These are phyloP conservation scores for Alaudala cheleensis DNA, from an alignment of 2,113 vertebrate species.

Conservation along the genomic window DNA sequence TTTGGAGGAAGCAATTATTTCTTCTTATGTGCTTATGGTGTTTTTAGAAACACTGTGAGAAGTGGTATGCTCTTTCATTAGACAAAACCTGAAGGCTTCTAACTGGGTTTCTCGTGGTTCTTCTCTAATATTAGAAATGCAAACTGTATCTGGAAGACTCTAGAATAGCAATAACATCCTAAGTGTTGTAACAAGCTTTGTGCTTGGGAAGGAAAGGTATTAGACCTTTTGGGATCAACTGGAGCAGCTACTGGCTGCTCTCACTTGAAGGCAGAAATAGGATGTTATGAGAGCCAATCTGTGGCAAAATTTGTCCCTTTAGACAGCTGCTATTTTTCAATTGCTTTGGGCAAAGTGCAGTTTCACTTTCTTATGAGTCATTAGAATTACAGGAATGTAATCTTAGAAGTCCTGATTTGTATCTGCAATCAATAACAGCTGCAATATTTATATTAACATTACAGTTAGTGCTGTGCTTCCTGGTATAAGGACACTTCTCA, in stretches of 20 bases:
- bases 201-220: neutral
- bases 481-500: neutral
- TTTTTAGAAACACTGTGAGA: neutral
- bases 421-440: constrained; percentile 34
- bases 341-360: neutral
- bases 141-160: neutral
- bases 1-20: neutral
- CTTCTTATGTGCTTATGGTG: neutral
- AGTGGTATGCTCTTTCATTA: neutral
- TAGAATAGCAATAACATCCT: neutral
- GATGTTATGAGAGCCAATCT: neutral
- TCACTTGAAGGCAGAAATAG: neutral
- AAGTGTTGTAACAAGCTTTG: neutral
- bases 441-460: constrained; percentile 14
- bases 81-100: neutral
- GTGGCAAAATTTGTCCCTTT: neutral
- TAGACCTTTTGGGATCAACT: neutral
- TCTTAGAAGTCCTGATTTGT: neutral
- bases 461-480: neutral
- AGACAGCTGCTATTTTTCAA: neutral
- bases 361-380: neutral
- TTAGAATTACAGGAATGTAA: neutral
- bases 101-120: neutral
- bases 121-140: neutral
- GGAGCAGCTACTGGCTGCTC: neutral